These are phyloP conservation scores for Pollenia griseotomentosa DNA, from an alignment of 2,888 invertebrate species.

Conservation along the genomic window DNA sequence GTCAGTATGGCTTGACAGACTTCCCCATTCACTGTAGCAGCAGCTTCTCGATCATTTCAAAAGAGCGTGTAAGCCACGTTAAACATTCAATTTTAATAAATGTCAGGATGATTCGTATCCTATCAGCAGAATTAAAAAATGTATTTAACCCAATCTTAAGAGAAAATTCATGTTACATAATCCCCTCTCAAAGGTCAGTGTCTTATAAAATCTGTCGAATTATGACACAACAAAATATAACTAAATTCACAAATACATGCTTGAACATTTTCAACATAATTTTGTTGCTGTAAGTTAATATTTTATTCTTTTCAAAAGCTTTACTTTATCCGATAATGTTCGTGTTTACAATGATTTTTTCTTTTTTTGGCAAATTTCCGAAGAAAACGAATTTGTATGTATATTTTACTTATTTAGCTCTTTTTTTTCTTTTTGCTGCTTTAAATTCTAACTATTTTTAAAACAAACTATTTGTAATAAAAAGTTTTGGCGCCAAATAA, in stretches of 20 bases:
- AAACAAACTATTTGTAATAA: slow-evolving; percentile 51
- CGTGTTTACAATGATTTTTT: slow-evolving; percentile 58
- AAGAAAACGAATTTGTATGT: slow-evolving; percentile 27
- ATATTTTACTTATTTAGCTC: background rate
- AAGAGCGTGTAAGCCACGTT: too few species aligned
- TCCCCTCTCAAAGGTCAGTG: background rate
- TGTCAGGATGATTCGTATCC: too few species aligned
- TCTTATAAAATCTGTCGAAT: slow-evolving; percentile 23
- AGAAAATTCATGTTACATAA: background rate
- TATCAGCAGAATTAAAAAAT: too few species aligned
- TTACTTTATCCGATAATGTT: slow-evolving; percentile 55
- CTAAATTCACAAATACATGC: background rate
- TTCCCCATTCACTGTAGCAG: too few species aligned
- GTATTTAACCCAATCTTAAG: too few species aligned
- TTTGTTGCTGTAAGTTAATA: background rate
- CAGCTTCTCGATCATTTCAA: too few species aligned
- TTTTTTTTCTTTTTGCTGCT: slow-evolving; percentile 9
- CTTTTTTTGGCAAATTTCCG: slow-evolving; percentile 59
- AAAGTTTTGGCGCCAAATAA: slow-evolving; percentile 73
- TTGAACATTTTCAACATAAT: background rate
- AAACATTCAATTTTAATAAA: too few species aligned
- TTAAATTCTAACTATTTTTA: background rate
- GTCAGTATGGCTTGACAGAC: too few species aligned
- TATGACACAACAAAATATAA: slow-evolving; percentile 31
- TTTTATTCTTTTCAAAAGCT: slow-evolving; percentile 12